These are phyloP conservation scores for Epirrita christyi DNA, from an alignment of 2,888 invertebrate genomes.

Conservation along the genomic window DNA sequence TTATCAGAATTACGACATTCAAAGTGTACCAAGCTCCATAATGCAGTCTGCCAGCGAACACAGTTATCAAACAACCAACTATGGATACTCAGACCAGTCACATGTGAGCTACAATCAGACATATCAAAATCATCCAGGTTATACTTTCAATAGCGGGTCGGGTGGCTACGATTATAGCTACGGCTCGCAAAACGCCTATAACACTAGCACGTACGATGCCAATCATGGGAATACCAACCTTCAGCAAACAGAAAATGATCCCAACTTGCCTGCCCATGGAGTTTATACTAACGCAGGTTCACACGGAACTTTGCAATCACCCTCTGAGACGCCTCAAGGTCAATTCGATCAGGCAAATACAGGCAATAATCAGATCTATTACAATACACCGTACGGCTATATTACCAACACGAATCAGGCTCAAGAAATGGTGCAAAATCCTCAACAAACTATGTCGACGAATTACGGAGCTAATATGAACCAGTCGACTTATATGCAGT, in stretches of 20 bases:
- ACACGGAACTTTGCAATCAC: constrained; percentile 76
- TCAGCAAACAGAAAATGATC: constrained; percentile 53
- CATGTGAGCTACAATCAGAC: constrained; percentile 56
- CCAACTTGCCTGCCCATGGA: constrained; percentile 59
- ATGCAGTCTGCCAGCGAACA: constrained; percentile 42
- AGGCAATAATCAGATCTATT: constrained; percentile 63
- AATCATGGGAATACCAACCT: constrained; percentile 53
- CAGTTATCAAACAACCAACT: constrained; percentile 48
- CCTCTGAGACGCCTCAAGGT: constrained; percentile 64
- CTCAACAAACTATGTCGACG: constrained; percentile 53
- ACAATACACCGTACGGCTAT: constrained; percentile 80
- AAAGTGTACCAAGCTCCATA: constrained; percentile 30
- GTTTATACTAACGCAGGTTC: constrained; percentile 79
- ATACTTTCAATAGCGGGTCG: constrained; percentile 81
- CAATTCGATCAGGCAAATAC: constrained; percentile 41
- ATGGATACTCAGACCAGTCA: constrained; percentile 50
- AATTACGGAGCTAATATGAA: constrained; percentile 67
- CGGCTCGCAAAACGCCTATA: constrained; percentile 82
- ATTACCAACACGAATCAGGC: constrained; percentile 62
- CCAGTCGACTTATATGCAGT: constrained; percentile 74
- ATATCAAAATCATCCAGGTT: constrained; percentile 86
- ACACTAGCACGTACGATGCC: constrained; percentile 48
- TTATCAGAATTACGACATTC: constrained; percentile 45
- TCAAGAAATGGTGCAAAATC: constrained; percentile 51
- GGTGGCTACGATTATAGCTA: constrained; percentile 86